These are phyloP conservation scores for Anseranas semipalmata DNA, from an alignment of 2,113 vertebrate genomes.

Conservation along the genomic window DNA sequence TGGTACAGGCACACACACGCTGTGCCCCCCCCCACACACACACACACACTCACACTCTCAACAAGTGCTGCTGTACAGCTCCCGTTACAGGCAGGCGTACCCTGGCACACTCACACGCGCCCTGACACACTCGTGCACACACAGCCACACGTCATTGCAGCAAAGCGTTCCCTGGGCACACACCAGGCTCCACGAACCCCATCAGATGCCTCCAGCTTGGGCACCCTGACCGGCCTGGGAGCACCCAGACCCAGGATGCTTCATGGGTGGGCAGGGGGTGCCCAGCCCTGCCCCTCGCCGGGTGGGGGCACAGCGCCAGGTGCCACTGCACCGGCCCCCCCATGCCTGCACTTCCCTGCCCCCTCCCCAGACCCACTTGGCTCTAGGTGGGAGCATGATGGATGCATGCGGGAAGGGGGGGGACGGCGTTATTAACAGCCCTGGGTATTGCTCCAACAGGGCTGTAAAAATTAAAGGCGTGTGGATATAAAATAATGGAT, in stretches of 20 bases:
- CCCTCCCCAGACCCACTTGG: neutral
- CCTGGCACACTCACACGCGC: neutral
- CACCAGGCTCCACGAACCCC: fast-evolving
- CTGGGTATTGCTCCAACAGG: slow-evolving; percentile 38
- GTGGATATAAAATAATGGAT: slow-evolving; percentile 64
- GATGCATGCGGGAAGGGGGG: neutral
- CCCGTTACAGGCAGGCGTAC: fast-evolving
- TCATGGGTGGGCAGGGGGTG: fast-evolving
- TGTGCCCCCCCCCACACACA: no score
- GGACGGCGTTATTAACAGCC: slow-evolving; percentile 13
- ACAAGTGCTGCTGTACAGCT: neutral
- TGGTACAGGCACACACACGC: neutral
- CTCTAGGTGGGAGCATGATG: neutral
- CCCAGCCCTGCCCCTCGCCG: fast-evolving
- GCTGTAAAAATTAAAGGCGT: slow-evolving; percentile 66
- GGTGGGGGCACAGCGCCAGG: neutral
- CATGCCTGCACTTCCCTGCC: neutral
- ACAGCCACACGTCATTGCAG: no score
- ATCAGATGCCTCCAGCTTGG: fast-evolving
- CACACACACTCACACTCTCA: no score
- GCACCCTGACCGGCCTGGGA: neutral
- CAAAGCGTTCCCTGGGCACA: neutral
- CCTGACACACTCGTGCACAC: neutral
- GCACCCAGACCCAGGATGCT: neutral
- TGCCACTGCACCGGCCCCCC: neutral